Evolutionary conservation across 2,888 invertebrate genomes (phyloP).

Genomic region (Volucella bombylans): DNA sequence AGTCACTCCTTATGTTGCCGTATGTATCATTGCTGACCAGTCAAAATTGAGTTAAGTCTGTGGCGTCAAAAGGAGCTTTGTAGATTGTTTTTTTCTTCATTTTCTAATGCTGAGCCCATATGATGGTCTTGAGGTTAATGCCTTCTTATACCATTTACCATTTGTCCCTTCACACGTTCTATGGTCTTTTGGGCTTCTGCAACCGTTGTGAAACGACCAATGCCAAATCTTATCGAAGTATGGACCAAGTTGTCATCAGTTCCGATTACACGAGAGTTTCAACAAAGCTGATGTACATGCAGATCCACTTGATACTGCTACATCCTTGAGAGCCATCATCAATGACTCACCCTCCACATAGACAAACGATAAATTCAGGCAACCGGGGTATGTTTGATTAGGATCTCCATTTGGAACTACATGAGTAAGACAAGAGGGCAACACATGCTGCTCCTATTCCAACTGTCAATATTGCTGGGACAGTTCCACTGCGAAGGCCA

Average conservation of each 20-base stretch:
- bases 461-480: slow-evolving; percentile 96
- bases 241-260: slow-evolving; percentile 99
- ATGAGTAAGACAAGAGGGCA: slow-evolving; percentile 90
- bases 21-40: slow-evolving; percentile 8
- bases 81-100: background rate
- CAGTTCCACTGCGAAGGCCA: slow-evolving; percentile 97
- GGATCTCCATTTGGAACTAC: slow-evolving; percentile 98
- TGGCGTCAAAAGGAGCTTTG: slow-evolving; percentile 2
- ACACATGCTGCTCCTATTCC: slow-evolving; percentile 93
- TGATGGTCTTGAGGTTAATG: slow-evolving; percentile 96
- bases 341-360: slow-evolving; percentile 99
- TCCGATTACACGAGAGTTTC: slow-evolving; percentile 99
- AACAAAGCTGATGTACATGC: slow-evolving; percentile 99
- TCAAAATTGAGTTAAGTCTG: slow-evolving; percentile 4
- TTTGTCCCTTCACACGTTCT: slow-evolving; percentile 92
- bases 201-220: slow-evolving; percentile 97
- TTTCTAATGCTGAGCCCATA: slow-evolving; percentile 97
- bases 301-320: slow-evolving; percentile 98
- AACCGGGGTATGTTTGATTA: slow-evolving; percentile 93
- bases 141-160: slow-evolving; percentile 99
- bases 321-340: slow-evolving; percentile 98
- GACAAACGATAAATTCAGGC: slow-evolving; percentile 98
- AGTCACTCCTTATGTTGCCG: slow-evolving; percentile 27
- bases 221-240: slow-evolving; percentile 98
- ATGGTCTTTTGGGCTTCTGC: slow-evolving; percentile 96